Conservation (phyloP, 2,888 invertebrate species). For the Cybosia mesomella region DNA sequence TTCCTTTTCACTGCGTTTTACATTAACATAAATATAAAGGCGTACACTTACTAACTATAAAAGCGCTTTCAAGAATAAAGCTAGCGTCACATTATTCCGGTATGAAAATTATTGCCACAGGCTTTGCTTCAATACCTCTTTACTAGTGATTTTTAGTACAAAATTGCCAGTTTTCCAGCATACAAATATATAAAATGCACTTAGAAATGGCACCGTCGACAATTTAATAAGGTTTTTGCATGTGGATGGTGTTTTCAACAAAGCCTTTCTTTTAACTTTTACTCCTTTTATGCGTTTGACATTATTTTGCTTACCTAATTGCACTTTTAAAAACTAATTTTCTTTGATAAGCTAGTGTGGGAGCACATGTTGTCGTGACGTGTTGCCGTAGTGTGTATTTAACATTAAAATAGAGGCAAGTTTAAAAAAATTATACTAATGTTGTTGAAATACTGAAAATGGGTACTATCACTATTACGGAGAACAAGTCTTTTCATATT, state of each 20-base stretch:
- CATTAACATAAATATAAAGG: neutral
- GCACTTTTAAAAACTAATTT: conserved; percentile 39
- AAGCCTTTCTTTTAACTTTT: conserved; percentile 47
- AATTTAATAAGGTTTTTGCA: conserved; percentile 55
- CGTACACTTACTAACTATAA: conserved; percentile 13
- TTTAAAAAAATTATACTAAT: neutral
- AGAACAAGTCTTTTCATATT: too few relatives aligned
- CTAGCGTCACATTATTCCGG: conserved; percentile 24
- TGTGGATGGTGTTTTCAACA: conserved; percentile 57
- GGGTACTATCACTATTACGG: too few relatives aligned
- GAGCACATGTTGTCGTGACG: conserved; percentile 10
- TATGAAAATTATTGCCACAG: conserved; percentile 36
- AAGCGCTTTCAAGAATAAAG: conserved; percentile 32
- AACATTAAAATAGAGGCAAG: neutral
- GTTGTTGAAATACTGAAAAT: too few relatives aligned
- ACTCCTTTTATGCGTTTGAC: conserved; percentile 40
- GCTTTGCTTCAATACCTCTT: conserved; percentile 39
- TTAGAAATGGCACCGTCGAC: conserved; percentile 26
- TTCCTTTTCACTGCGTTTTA: neutral
- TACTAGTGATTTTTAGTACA: conserved; percentile 45
- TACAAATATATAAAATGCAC: conserved; percentile 38
- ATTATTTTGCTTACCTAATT: conserved; percentile 49
- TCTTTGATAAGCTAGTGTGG: conserved; percentile 35
- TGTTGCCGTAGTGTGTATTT: neutral
- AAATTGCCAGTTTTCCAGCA: conserved; percentile 22